Evolutionary conservation across 1,140 invertebrate genomes (phyloP), one percentile per base, ranked within the genome.

Genomic region (Cylas formicarius): DNA sequence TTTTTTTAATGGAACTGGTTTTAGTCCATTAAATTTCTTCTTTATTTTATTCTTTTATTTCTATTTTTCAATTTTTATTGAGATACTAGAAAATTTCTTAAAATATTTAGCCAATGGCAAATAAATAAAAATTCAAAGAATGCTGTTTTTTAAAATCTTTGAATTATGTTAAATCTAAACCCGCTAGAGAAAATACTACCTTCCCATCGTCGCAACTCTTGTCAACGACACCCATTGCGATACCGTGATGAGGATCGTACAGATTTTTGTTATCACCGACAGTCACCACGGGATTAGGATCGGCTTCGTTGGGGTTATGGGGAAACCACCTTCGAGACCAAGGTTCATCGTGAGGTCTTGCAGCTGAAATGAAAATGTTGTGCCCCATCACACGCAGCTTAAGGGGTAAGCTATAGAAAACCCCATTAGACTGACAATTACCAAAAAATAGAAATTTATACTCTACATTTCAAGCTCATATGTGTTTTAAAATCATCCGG

Each of bases 131-230:
- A 40, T 31, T 32, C 35, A 48, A 24, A 46, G 19, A 36, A 26
- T 39, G 36, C 38, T 35, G 43, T 40, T 35, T 33, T 0, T 21
- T 17, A 21, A 29, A 13, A 20, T 29, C 19, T 34, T 16, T 4
- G 35, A 37, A 2, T 27, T 19, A 34, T 9, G 46, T 23, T 26
- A 33, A 42, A 35, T 22, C 8, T 19, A 16, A 35, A n/a, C n/a
- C n/a, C n/a, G n/a, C n/a, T n/a, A n/a, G n/a, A n/a, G n/a, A n/a
- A 19, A 35, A 3, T 11, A 4, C 39, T 66, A 85, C 83, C 63
- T 79, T 73, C 40, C 72, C 84, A 69, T 85, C 75, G 61, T 88
- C 84, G 63, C 84, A 88, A 11, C 67, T 41, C 4, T 50, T 22
- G 41, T 68, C 63, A 18, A 58, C 41, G 21, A 72, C 53, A 2